A percentile compares a stretch with the other conserved stretches of the same genome.
phyloP scores from a whole-genome alignment of 2,888 invertebrate species.

The Polietes domitor region DNA sequence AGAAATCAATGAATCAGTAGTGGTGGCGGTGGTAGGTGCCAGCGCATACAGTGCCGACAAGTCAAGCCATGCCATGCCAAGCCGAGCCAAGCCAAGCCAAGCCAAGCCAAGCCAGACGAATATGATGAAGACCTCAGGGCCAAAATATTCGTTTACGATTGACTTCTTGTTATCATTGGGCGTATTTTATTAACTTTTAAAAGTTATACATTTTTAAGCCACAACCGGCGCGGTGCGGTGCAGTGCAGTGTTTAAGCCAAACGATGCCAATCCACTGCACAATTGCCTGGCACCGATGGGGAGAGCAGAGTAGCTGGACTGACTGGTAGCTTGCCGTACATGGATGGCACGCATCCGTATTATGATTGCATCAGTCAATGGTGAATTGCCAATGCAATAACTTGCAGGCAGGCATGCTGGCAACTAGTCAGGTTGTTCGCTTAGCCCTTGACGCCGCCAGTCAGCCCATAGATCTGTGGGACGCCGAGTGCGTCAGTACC shows the following conservation, averaged over 20 bases:
- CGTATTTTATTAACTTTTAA: constrained; percentile 80
- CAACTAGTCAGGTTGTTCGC: constrained; percentile 5
- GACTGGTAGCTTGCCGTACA: constrained; percentile 13
- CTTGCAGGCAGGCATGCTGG: constrained; percentile 25
- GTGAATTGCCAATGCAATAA: constrained; percentile 49
- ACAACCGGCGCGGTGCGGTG: not conserved
- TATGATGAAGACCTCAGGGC: constrained; percentile 78
- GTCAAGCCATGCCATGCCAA: not conserved
- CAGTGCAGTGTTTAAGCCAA: not conserved
- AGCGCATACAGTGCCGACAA: constrained; percentile 30
- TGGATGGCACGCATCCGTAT: constrained; percentile 44
- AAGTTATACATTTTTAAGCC: constrained; percentile 58
- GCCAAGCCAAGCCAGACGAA: constrained; percentile 4
- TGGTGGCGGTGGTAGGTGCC: constrained; percentile 40
- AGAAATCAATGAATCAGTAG: constrained; percentile 64
- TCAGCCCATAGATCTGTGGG: not conserved
- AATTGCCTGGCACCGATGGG: not conserved
- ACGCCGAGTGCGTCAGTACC: not conserved
- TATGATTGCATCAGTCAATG: constrained; percentile 61
- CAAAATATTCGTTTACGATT: constrained; percentile 73
- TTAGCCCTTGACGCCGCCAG: constrained; percentile 31
- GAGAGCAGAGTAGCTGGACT: not conserved
- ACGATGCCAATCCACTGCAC: not conserved
- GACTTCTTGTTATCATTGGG: constrained; percentile 79
- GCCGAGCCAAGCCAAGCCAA: not conserved